These are phyloP conservation scores for Cyphomyrus plagiostoma DNA, from an alignment of 2,113 vertebrate genomes.

Conservation along the genomic window DNA sequence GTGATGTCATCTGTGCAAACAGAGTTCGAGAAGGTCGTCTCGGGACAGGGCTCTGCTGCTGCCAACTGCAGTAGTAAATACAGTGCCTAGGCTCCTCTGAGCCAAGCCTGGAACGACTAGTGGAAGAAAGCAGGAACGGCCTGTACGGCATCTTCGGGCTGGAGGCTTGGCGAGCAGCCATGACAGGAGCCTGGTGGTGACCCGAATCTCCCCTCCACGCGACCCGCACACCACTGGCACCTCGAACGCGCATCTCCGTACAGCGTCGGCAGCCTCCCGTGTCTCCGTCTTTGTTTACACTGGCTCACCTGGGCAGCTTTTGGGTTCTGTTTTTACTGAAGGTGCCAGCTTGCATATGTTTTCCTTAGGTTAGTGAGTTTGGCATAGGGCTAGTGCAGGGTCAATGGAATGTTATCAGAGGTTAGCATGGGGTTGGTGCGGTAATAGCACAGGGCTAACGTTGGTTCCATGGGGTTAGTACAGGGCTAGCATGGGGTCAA, in stretches of 20 bases:
- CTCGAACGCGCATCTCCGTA: not conserved
- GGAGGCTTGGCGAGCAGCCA: conserved; percentile 43
- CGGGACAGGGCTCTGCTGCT: conserved; percentile 47
- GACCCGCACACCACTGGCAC: not conserved
- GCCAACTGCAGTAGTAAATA: conserved; percentile 55
- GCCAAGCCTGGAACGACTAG: conserved; percentile 41
- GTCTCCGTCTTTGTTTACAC: not conserved
- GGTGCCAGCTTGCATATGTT: not conserved
- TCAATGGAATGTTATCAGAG: not conserved
- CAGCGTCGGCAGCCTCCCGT: not conserved
- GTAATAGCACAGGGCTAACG: not conserved
- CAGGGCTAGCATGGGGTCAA: not conserved
- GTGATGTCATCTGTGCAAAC: conserved; percentile 49
- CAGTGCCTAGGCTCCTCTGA: conserved; percentile 54
- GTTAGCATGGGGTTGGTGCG: not conserved
- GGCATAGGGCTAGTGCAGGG: not conserved
- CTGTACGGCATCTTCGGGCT: conserved; percentile 38
- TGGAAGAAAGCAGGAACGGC: conserved; percentile 41
- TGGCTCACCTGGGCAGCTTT: not conserved
- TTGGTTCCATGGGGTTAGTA: not conserved
- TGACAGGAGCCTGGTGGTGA: conserved; percentile 46
- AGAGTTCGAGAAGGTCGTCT: conserved; percentile 46
- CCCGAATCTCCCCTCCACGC: conserved; percentile 17
- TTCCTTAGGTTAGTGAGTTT: not conserved
- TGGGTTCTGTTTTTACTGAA: not conserved